A percentile compares a stretch with the other conserved stretches of the same genome.
Evolutionary conservation across 35 echinoderm and acorn worm genomes (phyloP).

Genomic region (Lytechinus pictus): DNA sequence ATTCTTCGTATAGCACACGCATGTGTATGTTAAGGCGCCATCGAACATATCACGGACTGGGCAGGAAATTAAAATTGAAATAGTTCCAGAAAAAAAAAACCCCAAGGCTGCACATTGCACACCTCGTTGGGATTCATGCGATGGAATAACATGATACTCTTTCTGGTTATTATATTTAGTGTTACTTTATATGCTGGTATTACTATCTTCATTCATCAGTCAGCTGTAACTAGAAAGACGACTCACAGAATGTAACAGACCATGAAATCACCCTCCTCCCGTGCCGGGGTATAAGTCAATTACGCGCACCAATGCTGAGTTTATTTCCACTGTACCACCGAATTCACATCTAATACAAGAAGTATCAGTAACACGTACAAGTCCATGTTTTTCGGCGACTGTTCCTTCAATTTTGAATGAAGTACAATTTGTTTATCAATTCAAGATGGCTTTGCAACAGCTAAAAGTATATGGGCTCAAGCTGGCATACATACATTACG

Average conservation of each 20-base stretch:
- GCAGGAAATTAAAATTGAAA: constrained; percentile 5
- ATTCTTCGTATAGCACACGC: not conserved
- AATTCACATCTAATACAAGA: not conserved
- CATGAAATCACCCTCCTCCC: not conserved
- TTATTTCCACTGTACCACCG: not conserved
- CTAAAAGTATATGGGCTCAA: not conserved
- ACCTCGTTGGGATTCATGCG: not conserved
- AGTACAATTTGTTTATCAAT: not conserved
- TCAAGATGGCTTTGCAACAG: not conserved
- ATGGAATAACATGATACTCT: not conserved
- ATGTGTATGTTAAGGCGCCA: not conserved
- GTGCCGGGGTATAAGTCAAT: not conserved
- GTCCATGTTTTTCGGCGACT: not conserved
- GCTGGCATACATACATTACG: too few relatives aligned
- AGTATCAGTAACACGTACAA: not conserved
- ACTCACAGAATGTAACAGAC: not conserved
- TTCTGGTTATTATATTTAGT: not conserved
- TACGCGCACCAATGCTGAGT: not conserved
- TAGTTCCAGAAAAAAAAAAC: not conserved
- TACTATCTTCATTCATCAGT: not conserved
- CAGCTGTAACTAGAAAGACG: not conserved
- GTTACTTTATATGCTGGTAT: not conserved
- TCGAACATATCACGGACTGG: not conserved
- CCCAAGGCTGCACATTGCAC: not conserved
- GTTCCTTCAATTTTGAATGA: not conserved